A percentile compares a stretch with the other conserved stretches of the same genome.
These are phyloP conservation scores for Xyliphius kryptos DNA, from an alignment of 2,113 vertebrate genomes.

Conservation along the genomic window DNA sequence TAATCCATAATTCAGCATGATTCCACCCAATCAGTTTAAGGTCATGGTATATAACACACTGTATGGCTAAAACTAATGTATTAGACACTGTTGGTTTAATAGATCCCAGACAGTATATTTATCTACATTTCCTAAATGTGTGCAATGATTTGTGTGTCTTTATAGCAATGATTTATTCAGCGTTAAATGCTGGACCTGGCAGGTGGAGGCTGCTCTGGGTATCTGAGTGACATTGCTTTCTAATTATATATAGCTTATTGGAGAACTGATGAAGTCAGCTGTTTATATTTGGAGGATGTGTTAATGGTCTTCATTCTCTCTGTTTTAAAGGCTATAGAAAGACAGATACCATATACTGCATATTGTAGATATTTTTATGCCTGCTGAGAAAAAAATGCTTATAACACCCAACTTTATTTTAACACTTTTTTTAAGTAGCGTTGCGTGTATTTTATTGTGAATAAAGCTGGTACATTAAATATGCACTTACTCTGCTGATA, in stretches of 20 bases:
- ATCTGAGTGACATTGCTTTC: conserved; percentile 9
- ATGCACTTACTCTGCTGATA: background rate
- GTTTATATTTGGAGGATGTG: conserved; percentile 6
- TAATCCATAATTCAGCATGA: too few relatives aligned
- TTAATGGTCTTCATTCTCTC: conserved; percentile 10
- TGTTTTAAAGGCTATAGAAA: background rate
- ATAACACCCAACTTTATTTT: background rate
- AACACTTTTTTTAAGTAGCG: background rate
- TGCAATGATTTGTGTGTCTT: background rate
- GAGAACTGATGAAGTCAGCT: conserved; percentile 1
- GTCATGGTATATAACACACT: background rate
- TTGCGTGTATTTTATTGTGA: background rate
- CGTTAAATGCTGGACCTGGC: background rate
- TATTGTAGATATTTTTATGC: background rate
- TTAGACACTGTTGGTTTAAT: background rate
- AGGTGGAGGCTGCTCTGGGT: conserved; percentile 4
- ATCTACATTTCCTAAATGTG: background rate
- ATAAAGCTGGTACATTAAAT: background rate
- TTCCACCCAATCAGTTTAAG: background rate
- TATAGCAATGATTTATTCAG: background rate
- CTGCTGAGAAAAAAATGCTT: background rate
- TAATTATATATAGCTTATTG: conserved; percentile 16
- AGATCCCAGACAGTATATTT: background rate
- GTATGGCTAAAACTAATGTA: background rate
- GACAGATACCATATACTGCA: background rate